phyloP scores from a whole-genome alignment of 2,797 vertebrate genomes.

The Glossophaga mutica region DNA sequence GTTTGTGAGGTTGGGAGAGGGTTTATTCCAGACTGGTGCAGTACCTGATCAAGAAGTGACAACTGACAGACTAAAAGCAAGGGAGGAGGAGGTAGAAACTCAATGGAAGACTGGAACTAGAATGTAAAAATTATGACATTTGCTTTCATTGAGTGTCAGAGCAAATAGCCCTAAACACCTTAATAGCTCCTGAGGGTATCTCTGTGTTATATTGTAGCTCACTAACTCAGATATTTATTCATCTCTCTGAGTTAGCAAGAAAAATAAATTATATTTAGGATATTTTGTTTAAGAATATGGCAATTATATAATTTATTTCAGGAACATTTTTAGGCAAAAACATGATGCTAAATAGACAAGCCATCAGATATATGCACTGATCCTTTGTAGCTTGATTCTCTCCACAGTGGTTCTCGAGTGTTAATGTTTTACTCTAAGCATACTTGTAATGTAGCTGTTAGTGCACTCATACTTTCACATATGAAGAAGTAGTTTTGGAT shows the following conservation, averaged over 20 bases:
- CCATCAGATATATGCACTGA: background rate
- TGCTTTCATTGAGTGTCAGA: background rate
- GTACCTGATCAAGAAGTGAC: background rate
- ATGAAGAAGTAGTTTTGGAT: background rate
- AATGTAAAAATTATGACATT: background rate
- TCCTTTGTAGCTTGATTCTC: background rate
- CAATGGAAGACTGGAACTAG: background rate
- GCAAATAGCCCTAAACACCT: background rate
- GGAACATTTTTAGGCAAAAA: background rate
- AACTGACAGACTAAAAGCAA: background rate
- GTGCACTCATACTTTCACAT: background rate
- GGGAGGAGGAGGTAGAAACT: background rate
- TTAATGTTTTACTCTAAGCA: background rate
- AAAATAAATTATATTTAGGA: background rate
- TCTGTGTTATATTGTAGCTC: background rate
- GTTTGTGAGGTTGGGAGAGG: background rate
- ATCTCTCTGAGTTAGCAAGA: background rate
- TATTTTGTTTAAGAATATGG: background rate
- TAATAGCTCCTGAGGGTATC: background rate
- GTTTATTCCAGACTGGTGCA: background rate
- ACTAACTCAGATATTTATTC: background rate
- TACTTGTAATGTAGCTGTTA: background rate
- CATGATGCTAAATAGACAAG: background rate
- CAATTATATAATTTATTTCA: constrained; percentile 12
- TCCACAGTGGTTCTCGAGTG: background rate